Evolutionary conservation across 2,113 vertebrate genomes (phyloP), one percentile per base, ranked within the genome.

Genomic region (Pygoscelis antarcticus): DNA sequence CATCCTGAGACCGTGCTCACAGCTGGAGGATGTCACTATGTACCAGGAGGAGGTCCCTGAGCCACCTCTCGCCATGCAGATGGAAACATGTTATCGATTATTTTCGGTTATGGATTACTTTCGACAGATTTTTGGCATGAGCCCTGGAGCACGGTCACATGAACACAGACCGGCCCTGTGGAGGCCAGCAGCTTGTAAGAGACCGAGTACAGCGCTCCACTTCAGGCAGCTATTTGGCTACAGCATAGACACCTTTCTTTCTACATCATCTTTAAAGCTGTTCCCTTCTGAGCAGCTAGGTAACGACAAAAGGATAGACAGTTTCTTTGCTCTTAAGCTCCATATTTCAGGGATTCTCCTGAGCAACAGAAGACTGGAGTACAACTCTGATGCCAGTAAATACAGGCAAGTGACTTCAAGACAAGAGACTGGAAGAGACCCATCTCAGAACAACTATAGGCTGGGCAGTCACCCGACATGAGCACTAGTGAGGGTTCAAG

Each of bases 141-240:
- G 22, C 10, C 34, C 25, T 64, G 40, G 14, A 54, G 4, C 58
- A 58, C 27, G 57, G 27, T 22, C 27, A 36, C 9, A 8, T 21
- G 27, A 54, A 21, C 6, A 32, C 8, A 62, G 51, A 36, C 2
- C 0, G 1, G 17, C 13, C 14, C 26, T 47, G 34, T 46, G 16
- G 30, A 64, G 18, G 16, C 21, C 29, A 76, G 16, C 19, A 44
- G 13, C n/a, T 77, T 49, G 14, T 72, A 32, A 54, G 49, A 83
- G 25, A 25, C 1, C 0, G 2, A 77, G 30, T 26, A 54, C 25
- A 89, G 6, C 0, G 0, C 27, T 58, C 10, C 10, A 8, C 2
- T 71, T 72, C 36, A 70, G 14, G 22, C 6, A 0, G 4, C 30
- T 40, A 7, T 49, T 64, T 64, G 57, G 19, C 34, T 51, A 32